Evolutionary conservation across 1,140 invertebrate species (phyloP).

Genomic region (Ericerus pela): DNA sequence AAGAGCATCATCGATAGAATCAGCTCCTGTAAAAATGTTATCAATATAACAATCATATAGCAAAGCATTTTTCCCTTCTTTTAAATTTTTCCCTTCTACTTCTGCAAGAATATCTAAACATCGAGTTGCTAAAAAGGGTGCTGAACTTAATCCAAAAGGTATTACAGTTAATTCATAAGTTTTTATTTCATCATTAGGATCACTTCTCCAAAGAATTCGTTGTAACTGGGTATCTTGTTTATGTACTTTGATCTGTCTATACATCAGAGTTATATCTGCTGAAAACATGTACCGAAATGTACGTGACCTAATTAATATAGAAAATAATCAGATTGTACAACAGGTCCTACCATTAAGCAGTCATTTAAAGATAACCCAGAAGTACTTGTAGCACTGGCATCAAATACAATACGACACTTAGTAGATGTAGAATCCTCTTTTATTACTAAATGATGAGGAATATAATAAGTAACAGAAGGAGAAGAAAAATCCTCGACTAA

Average conservation of each 20-base stretch:
- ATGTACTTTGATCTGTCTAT: conserved; percentile 18
- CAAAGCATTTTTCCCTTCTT: neutral
- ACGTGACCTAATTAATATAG: conserved; percentile 18
- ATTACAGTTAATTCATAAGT: conserved; percentile 15
- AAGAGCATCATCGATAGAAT: conserved; percentile 1
- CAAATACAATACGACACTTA: conserved; percentile 19
- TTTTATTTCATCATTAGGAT: conserved; percentile 7
- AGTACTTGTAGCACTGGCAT: conserved; percentile 16
- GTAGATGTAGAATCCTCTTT: conserved; percentile 17
- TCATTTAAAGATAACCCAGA: conserved; percentile 20
- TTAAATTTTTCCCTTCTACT: neutral
- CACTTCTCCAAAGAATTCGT: conserved; percentile 15
- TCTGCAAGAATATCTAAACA: conserved; percentile 12
- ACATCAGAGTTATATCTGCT: conserved; percentile 22
- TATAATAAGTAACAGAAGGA: neutral
- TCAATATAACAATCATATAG: conserved; percentile 16
- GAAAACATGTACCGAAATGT: conserved; percentile 18
- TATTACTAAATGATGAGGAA: conserved; percentile 18
- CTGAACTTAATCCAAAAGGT: conserved; percentile 11
- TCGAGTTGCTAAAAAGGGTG: neutral
- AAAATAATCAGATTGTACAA: conserved; percentile 19
- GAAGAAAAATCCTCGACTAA: neutral
- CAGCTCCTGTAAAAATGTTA: conserved; percentile 12
- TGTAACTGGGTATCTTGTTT: conserved; percentile 7
- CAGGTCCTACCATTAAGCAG: conserved; percentile 15